A percentile compares a stretch with the other conserved stretches of the same genome.
These are phyloP conservation scores for Horisme vitalbata DNA, from an alignment of 2,888 invertebrate genomes.

Conservation along the genomic window DNA sequence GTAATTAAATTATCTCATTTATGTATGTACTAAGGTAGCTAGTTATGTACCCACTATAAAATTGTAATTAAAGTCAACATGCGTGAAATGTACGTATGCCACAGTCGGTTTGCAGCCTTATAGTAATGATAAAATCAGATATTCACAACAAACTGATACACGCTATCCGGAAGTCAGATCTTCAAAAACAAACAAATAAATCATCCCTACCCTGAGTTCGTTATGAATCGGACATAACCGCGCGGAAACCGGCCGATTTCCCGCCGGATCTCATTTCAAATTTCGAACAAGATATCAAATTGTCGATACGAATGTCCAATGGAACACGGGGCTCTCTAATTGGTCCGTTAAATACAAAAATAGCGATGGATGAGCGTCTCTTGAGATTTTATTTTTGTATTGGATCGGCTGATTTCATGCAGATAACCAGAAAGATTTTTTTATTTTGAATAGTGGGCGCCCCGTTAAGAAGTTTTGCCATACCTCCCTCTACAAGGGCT, in stretches of 20 bases:
- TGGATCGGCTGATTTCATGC: conserved; percentile 9
- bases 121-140: neutral
- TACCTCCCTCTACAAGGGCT: no score
- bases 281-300: conserved; percentile 51
- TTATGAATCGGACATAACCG: conserved; percentile 21
- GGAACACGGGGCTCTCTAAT: conserved; percentile 41
- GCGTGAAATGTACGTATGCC: no score
- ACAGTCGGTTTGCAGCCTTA: no score
- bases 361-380: conserved; percentile 19
- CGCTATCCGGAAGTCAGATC: conserved; percentile 8
- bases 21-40: no score
- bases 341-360: conserved; percentile 39
- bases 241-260: conserved; percentile 47
- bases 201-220: conserved; percentile 17
- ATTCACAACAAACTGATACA: conserved; percentile 1
- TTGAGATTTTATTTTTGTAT: conserved; percentile 19
- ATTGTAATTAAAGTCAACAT: no score
- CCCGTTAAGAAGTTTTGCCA: no score
- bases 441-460: no score
- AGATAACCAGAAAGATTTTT: no score
- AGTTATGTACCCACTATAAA: no score
- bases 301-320: conserved; percentile 47
- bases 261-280: conserved; percentile 50
- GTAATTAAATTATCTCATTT: no score
- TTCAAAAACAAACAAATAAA: conserved; percentile 23